Percentiles rank a stretch among this genome's conserved stretches.
These are phyloP conservation scores for Poecilia wingei DNA, from an alignment of 2,797 vertebrate species.

Conservation along the genomic window DNA sequence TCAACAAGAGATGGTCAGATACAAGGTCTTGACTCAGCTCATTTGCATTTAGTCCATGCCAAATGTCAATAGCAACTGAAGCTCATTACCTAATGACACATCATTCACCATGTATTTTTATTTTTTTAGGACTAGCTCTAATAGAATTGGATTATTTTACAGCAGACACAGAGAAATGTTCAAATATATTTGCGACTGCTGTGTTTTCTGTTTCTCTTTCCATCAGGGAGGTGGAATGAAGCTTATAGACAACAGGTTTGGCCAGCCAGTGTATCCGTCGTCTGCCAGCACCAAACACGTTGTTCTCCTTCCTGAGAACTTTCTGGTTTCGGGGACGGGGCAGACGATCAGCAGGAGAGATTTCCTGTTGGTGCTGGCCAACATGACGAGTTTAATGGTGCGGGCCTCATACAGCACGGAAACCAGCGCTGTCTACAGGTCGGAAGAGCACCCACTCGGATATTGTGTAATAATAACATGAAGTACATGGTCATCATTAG, in stretches of 20 bases:
- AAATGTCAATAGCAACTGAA: constrained; percentile 60
- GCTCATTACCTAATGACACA: constrained; percentile 71
- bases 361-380: constrained; percentile 69
- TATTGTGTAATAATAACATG: neutral
- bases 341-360: constrained; percentile 65
- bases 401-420: constrained; percentile 76
- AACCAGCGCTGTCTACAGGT: constrained; percentile 73
- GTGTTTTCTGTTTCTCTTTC: neutral
- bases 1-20: constrained; percentile 71
- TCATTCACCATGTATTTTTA: constrained; percentile 43
- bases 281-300: constrained; percentile 60
- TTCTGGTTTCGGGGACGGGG: constrained; percentile 46
- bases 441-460: neutral
- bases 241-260: constrained; percentile 60
- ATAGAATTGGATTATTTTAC: constrained; percentile 15
- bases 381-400: constrained; percentile 66
- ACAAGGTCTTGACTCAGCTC: constrained; percentile 52
- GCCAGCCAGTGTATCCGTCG: constrained; percentile 68
- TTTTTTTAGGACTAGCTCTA: constrained; percentile 2
- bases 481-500: neutral
- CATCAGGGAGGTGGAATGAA: constrained; percentile 67
- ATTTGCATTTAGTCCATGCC: constrained; percentile 63
- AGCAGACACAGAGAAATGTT: constrained; percentile 1
- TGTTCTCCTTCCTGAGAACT: constrained; percentile 69
- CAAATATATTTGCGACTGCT: neutral